Base-by-base conservation (phyloP, 2,888 invertebrate species). In the Amblyjoppa proteus region DNA sequence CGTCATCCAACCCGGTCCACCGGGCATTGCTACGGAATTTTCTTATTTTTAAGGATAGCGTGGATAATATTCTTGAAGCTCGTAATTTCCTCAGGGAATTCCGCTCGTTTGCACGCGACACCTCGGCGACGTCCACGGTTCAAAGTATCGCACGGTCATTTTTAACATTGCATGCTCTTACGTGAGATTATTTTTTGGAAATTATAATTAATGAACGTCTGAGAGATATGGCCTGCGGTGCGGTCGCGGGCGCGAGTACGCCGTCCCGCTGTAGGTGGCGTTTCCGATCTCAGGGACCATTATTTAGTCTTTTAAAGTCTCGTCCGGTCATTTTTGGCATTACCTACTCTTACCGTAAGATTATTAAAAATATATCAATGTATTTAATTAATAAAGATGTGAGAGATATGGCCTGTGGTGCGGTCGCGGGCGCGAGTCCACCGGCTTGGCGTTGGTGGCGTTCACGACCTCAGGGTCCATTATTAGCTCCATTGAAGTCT, bases 401-500 rank as follows among this genome's bases (percentile, higher is more conserved):
- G 7, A 9, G 41, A 41, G 41, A 41, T 41, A 9, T 41, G 41
- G 45, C 45, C 3, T 45, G 45, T 70, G 20, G 34, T 34, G 34
- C 34, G 64, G 41, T 13, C 31, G 61, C 9, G 64, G 53, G 51
- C 56, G 53, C 64, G 73, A 80, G 73, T 73, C 66, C 28, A 45
- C 82, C 71, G 82, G 45, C 41, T 38, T 31, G 56, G 45, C 79
- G 31, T 83, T 79, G 73, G 66, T 75, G 41, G 41, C 71, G 64
- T 56, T 76, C 58, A 75, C 71, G 79, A 80, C 83, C 83, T 83
- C 80, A 73, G 76, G 80, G 76, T 83, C 80, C 83, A 83, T 83
- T 80, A 80, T 85, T 83, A 85, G 80, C 73, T 80, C 79, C 69
- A 83, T 85, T 85, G 77, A 80, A 85, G 76, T 64, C 58, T 77